Evolutionary conservation across 2,113 vertebrate species (phyloP).

Genomic region (Pan troglodytes): DNA sequence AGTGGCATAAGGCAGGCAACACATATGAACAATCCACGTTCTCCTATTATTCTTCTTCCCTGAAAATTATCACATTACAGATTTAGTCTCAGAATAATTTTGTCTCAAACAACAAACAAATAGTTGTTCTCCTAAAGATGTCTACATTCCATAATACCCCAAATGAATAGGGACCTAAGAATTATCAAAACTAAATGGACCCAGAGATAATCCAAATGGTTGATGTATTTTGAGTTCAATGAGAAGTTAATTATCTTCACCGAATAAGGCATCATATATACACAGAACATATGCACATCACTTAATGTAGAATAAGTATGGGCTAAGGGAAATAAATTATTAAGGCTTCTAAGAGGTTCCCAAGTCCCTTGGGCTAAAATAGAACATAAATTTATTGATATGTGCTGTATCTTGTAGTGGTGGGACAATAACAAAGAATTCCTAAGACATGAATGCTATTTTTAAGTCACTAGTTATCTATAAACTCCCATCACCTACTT

Average conservation of each 20-base stretch:
- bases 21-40: background rate
- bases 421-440: background rate
- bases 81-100: slow-evolving; percentile 9
- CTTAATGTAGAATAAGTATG: background rate
- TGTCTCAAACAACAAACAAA: background rate
- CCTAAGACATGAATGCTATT: background rate
- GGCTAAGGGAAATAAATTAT: background rate
- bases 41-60: background rate
- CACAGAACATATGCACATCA: background rate
- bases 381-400: background rate
- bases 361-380: background rate
- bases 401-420: background rate
- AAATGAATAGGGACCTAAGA: background rate
- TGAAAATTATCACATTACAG: background rate
- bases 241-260: background rate
- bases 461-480: background rate
- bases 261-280: background rate
- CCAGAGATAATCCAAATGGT: background rate
- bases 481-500: background rate
- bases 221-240: background rate
- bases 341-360: background rate
- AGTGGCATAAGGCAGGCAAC: background rate
- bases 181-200: background rate
- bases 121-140: background rate
- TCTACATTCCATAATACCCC: background rate